These are phyloP conservation scores for Xenopus borealis DNA, from an alignment of 2,113 vertebrate species.

Conservation along the genomic window DNA sequence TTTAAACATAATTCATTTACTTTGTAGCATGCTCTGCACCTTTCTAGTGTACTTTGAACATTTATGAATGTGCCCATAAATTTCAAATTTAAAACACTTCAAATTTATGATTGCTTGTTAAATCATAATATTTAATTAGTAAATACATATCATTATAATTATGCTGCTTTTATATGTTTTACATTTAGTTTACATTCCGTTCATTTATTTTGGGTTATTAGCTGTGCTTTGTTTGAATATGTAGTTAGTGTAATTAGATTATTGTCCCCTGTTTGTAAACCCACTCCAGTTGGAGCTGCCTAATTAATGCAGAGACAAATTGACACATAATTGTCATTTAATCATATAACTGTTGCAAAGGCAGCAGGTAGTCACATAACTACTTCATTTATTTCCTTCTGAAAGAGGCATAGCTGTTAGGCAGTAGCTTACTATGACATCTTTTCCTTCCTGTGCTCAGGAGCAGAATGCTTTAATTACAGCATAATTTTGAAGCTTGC, in stretches of 20 bases:
- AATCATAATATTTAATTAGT: too few relatives aligned
- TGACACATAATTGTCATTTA: constrained; percentile 63
- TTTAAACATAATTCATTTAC: too few relatives aligned
- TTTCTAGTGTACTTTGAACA: too few relatives aligned
- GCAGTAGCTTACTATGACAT: constrained; percentile 50
- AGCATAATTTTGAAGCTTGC: constrained; percentile 2
- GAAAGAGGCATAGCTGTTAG: constrained; percentile 59
- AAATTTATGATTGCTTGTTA: too few relatives aligned
- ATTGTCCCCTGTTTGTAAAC: constrained; percentile 37
- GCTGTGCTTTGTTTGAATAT: constrained; percentile 3
- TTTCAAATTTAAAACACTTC: too few relatives aligned
- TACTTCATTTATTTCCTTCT: constrained; percentile 56
- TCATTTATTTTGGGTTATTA: constrained; percentile 22
- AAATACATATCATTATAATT: not conserved
- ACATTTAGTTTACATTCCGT: too few relatives aligned
- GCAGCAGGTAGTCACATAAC: constrained; percentile 59
- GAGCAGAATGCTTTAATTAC: constrained; percentile 67
- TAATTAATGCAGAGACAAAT: constrained; percentile 64
- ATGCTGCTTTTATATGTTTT: too few relatives aligned
- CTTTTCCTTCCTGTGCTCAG: constrained; percentile 55
- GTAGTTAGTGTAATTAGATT: constrained; percentile 17
- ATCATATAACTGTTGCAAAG: constrained; percentile 54
- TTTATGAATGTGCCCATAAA: too few relatives aligned
- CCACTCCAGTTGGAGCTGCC: constrained; percentile 46
- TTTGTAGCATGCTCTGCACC: too few relatives aligned